phyloP scores from a whole-genome alignment of 2,888 invertebrate genomes.

The Cryptocheilus praepositus region DNA sequence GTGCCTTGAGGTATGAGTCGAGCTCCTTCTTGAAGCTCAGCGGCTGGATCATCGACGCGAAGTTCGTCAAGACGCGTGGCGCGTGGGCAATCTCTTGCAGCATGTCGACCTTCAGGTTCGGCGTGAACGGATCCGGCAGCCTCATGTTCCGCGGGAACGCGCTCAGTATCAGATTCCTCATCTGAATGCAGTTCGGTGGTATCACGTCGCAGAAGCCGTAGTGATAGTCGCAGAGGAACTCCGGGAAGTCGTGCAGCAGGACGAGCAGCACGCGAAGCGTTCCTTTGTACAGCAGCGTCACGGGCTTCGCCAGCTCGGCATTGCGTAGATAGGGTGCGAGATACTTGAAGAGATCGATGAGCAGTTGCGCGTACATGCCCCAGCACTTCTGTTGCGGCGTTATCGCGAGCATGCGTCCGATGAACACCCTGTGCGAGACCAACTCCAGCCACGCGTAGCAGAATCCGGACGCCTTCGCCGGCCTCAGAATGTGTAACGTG shows the following conservation, averaged over 20 bases:
- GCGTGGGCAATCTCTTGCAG: slow-evolving; percentile 91
- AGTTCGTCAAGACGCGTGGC: slow-evolving; percentile 93
- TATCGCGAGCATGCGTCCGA: slow-evolving; percentile 93
- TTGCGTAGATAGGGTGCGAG: slow-evolving; percentile 97
- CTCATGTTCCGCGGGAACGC: slow-evolving; percentile 99
- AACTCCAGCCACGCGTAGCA: slow-evolving; percentile 99
- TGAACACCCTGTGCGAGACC: slow-evolving; percentile 96
- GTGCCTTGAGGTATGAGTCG: slow-evolving; percentile 95
- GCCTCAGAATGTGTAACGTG: slow-evolving; percentile 94
- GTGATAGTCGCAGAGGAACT: slow-evolving; percentile 99
- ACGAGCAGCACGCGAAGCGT: slow-evolving; percentile 95
- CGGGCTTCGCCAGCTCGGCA: slow-evolving; percentile 95
- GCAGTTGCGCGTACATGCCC: slow-evolving; percentile 97
- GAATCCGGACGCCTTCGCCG: slow-evolving; percentile 95
- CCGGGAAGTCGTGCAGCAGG: slow-evolving; percentile 98
- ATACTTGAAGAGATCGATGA: slow-evolving; percentile 97
- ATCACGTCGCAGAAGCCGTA: slow-evolving; percentile 99
- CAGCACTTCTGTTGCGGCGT: slow-evolving; percentile 96
- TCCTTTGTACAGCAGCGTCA: slow-evolving; percentile 96
- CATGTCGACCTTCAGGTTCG: slow-evolving; percentile 95
- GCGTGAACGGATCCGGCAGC: slow-evolving; percentile 98
- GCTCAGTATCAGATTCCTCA: slow-evolving; percentile 97
- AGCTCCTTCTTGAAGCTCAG: slow-evolving; percentile 94
- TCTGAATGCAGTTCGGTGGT: slow-evolving; percentile 98
- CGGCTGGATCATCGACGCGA: slow-evolving; percentile 90